Evolutionary conservation across 2,888 invertebrate species (phyloP).

Genomic region (Pemphredon lugubris): DNA sequence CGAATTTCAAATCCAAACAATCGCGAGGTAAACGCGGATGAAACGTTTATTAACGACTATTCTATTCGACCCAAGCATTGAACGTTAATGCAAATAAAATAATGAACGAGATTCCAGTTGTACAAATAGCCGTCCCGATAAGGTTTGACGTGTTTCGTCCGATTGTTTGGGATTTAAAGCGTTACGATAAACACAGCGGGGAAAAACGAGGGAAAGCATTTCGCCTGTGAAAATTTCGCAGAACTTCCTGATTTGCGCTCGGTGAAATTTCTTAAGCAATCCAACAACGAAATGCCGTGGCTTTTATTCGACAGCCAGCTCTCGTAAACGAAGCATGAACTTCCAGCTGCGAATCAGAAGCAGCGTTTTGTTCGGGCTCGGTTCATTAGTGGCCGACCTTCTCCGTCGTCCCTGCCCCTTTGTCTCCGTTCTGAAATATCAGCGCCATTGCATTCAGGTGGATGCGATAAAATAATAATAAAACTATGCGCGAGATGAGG

Average conservation of each 20-base stretch:
- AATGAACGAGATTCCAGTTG: too few species aligned
- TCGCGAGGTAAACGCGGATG: too few species aligned
- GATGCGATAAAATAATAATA: conserved; percentile 1
- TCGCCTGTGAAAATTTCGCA: not conserved
- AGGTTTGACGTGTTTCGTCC: too few species aligned
- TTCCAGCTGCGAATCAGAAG: conserved; percentile 15
- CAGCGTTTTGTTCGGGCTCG: not conserved
- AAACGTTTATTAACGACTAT: too few species aligned
- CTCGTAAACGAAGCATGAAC: conserved; percentile 11
- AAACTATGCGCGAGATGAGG: not conserved
- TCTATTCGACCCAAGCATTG: too few species aligned
- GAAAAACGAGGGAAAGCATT: too few species aligned
- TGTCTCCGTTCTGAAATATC: not conserved
- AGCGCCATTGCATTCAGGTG: not conserved
- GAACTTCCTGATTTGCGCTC: not conserved
- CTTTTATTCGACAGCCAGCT: conserved; percentile 1
- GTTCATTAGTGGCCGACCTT: not conserved
- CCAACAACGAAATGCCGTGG: not conserved
- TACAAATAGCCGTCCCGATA: too few species aligned
- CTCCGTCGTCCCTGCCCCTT: not conserved
- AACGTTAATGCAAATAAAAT: too few species aligned
- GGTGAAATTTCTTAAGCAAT: not conserved
- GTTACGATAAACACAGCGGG: too few species aligned
- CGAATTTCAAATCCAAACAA: too few species aligned
- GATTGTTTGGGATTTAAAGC: too few species aligned